These are phyloP conservation scores for Actenoides hombroni DNA, from an alignment of 2,113 vertebrate species.

Conservation along the genomic window DNA sequence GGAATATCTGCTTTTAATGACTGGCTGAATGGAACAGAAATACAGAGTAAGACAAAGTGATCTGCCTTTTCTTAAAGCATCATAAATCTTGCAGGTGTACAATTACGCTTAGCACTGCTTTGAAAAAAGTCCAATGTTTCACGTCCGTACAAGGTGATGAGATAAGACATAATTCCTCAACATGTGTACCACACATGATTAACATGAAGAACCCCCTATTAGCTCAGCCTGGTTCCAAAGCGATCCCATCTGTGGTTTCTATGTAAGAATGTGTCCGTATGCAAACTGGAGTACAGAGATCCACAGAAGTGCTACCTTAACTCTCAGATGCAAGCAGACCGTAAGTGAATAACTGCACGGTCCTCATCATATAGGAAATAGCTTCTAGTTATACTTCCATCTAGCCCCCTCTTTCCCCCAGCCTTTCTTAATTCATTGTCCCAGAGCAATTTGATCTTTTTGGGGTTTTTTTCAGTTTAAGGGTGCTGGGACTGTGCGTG, in stretches of 20 bases:
- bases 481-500: fast-evolving
- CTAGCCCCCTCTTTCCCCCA: neutral
- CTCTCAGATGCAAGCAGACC: neutral
- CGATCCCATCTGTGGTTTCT: constrained; percentile 10
- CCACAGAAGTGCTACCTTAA: neutral
- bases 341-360: neutral
- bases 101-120: constrained; percentile 52
- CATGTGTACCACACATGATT: constrained; percentile 66
- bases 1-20: neutral
- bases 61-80: constrained; percentile 15
- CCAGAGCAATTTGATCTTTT: neutral
- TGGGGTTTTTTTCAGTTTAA: neutral
- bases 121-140: constrained; percentile 57
- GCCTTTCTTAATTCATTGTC: neutral
- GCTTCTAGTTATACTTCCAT: neutral
- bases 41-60: neutral
- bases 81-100: constrained; percentile 31
- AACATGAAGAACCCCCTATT: neutral
- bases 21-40: neutral
- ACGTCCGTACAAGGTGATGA: constrained; percentile 61
- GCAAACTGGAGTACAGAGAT: neutral
- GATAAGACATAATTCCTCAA: constrained; percentile 59
- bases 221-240: constrained; percentile 25
- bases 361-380: neutral
- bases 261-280: neutral